Conservation (phyloP, 2,888 invertebrate species). For the Globia sparganii region DNA sequence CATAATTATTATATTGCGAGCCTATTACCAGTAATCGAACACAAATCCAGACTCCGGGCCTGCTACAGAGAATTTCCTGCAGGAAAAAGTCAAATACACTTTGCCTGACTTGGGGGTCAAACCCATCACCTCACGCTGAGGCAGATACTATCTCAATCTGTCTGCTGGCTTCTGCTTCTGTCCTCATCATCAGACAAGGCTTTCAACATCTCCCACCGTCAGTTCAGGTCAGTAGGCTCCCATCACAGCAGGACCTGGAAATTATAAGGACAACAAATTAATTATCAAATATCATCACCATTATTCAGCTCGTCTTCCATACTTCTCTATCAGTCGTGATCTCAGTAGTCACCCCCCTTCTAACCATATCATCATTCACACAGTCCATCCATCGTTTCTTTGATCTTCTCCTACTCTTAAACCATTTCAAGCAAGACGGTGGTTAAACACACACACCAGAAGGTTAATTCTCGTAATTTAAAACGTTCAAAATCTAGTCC, state of each 20-base stretch:
- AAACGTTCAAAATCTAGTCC: too few species aligned
- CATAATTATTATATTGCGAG: not conserved
- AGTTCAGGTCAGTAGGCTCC: not conserved
- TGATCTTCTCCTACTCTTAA: not conserved
- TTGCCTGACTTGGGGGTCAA: not conserved
- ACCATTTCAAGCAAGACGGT: too few species aligned
- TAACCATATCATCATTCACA: not conserved
- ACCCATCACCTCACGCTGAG: not conserved
- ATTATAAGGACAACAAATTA: not conserved
- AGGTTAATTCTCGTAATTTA: too few species aligned
- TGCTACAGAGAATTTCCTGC: too few species aligned
- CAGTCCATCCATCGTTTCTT: not conserved
- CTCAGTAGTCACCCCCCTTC: not conserved
- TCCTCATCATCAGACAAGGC: not conserved
- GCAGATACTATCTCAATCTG: not conserved
- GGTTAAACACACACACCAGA: too few species aligned
- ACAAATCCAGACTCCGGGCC: not conserved
- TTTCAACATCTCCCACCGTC: not conserved
- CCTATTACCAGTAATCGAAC: not conserved
- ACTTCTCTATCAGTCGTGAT: not conserved
- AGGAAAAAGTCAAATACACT: not conserved
- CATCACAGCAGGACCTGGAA: constrained; percentile 15
- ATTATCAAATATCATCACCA: not conserved
- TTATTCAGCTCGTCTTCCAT: not conserved
- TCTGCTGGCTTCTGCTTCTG: not conserved